Evolutionary conservation across 2,797 vertebrate species (phyloP).

Genomic region (Ptychadena robeensis): DNA sequence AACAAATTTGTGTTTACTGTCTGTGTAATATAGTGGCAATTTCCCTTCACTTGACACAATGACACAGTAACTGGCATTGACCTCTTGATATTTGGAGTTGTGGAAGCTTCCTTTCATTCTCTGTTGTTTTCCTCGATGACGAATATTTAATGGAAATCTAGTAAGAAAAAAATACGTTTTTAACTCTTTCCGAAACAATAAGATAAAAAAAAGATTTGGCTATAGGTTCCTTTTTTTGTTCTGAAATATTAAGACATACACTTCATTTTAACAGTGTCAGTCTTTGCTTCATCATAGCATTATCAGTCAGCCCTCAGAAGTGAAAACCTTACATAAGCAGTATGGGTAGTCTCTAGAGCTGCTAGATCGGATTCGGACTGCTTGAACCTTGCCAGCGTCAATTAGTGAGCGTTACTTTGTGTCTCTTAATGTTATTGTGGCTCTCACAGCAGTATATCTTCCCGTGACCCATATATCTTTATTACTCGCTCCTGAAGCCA

Average conservation of each 20-base stretch:
- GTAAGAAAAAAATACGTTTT: too few species aligned
- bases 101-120: too few species aligned
- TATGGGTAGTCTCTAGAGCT: not conserved
- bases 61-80: too few species aligned
- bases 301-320: not conserved
- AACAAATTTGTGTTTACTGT: too few species aligned
- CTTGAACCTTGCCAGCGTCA: slow-evolving; percentile 49
- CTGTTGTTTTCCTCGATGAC: too few species aligned
- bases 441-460: slow-evolving; percentile 66
- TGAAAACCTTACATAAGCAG: not conserved
- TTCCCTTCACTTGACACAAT: too few species aligned
- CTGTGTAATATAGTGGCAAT: too few species aligned
- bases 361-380: slow-evolving; percentile 42
- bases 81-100: too few species aligned
- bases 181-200: too few species aligned
- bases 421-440: slow-evolving; percentile 59
- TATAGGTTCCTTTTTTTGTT: too few species aligned
- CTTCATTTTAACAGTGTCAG: not conserved
- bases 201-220: too few species aligned
- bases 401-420: slow-evolving; percentile 55
- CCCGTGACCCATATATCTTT: slow-evolving; percentile 71
- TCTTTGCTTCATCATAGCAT: not conserved
- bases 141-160: too few species aligned
- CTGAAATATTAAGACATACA: not conserved
- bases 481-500: slow-evolving; percentile 63